phyloP scores from a whole-genome alignment of 2,797 vertebrate genomes.

The Octomys mimax region DNA sequence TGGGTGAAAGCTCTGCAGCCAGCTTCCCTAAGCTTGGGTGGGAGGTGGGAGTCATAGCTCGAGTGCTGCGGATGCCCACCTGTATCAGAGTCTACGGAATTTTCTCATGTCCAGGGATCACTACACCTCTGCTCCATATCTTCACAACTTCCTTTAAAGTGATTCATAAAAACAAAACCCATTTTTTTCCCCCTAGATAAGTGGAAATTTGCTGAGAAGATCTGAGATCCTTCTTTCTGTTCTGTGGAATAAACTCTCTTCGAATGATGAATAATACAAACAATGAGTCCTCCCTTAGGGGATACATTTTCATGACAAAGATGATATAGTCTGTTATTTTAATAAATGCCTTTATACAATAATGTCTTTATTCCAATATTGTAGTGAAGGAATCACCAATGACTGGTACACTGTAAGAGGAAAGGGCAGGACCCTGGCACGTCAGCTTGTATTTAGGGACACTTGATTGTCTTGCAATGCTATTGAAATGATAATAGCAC shows the following conservation, averaged over 20 bases:
- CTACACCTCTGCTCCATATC: background rate
- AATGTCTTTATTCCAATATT: conserved; percentile 30
- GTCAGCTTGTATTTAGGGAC: background rate
- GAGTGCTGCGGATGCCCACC: background rate
- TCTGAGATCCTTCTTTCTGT: background rate
- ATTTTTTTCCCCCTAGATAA: background rate
- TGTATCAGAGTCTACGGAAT: background rate
- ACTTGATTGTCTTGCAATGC: background rate
- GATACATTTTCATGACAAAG: background rate
- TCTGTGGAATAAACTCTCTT: background rate
- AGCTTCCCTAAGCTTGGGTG: background rate
- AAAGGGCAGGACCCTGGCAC: background rate
- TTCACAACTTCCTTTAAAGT: conserved; percentile 21
- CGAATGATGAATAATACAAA: background rate
- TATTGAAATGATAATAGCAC: background rate
- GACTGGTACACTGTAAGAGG: background rate
- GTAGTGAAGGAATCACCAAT: background rate
- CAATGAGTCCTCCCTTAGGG: background rate
- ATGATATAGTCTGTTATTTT: background rate
- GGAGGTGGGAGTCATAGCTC: background rate
- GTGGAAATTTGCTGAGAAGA: background rate
- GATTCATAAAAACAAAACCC: background rate
- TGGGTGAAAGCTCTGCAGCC: background rate
- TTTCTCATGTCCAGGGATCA: conserved; percentile 13
- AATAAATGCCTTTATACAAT: background rate